Percentiles rank a stretch among this genome's conserved stretches.
phyloP scores from a whole-genome alignment of 2,888 invertebrate genomes.

The Sipha maydis region DNA sequence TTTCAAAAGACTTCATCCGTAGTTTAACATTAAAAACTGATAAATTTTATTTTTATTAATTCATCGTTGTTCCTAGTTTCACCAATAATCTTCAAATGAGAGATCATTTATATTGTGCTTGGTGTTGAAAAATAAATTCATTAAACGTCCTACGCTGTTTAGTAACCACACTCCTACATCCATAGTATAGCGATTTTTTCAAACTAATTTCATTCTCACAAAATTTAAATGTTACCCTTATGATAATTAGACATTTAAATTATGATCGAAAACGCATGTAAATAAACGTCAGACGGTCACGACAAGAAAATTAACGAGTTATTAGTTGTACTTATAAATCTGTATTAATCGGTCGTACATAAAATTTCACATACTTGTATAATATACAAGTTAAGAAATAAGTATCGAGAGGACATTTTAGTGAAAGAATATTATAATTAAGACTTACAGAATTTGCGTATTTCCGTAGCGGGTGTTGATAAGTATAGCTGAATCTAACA shows the following conservation, averaged over 20 bases:
- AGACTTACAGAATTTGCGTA: no score
- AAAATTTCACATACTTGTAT: no score
- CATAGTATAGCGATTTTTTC: neutral
- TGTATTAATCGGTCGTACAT: no score
- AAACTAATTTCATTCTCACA: neutral
- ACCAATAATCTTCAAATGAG: neutral
- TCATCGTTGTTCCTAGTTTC: neutral
- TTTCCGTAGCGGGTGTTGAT: no score
- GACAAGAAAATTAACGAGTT: no score
- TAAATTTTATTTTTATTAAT: neutral
- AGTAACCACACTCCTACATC: neutral
- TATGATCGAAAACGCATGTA: neutral
- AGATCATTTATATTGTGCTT: neutral
- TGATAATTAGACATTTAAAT: neutral
- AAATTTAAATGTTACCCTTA: neutral
- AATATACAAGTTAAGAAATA: no score
- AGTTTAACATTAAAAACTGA: neutral
- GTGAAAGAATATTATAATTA: no score
- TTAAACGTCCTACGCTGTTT: neutral
- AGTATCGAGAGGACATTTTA: no score
- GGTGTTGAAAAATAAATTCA: neutral
- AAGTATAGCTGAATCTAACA: no score
- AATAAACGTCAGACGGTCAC: no score
- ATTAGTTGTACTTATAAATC: no score
- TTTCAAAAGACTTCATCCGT: neutral